phyloP scores from a whole-genome alignment of 2,797 vertebrate species.

The Syngnathus acus region DNA sequence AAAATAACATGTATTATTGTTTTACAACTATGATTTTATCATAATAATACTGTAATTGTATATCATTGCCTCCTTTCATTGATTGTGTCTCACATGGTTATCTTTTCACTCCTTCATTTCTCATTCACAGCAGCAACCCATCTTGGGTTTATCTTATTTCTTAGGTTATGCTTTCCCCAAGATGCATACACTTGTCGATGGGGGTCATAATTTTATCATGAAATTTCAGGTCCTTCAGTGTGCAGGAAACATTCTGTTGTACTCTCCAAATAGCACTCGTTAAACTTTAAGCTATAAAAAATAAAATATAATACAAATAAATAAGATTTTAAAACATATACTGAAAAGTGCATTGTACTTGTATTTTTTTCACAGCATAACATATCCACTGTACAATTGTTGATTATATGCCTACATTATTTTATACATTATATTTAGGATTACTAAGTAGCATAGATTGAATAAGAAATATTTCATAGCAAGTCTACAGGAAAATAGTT shows the following conservation, averaged over 20 bases:
- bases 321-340: conserved; percentile 55
- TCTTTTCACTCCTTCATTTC: background rate
- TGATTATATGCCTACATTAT: conserved; percentile 70
- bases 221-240: background rate
- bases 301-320: conserved; percentile 64
- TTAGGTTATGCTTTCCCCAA: background rate
- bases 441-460: conserved; percentile 73
- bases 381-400: conserved; percentile 74
- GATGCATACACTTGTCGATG: background rate
- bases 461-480: conserved; percentile 70
- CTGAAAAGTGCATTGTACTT: conserved; percentile 68
- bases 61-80: background rate
- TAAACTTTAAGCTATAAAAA: conserved; percentile 49
- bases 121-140: background rate
- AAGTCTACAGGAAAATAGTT: conserved; percentile 68
- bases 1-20: background rate
- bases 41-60: background rate
- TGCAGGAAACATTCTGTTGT: conserved; percentile 22
- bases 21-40: background rate
- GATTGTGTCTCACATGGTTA: background rate
- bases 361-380: conserved; percentile 69
- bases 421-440: conserved; percentile 70
- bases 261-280: conserved; percentile 60
- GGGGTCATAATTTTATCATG: background rate
- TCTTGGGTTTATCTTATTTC: background rate